Evolutionary conservation across 2,797 vertebrate species (phyloP), one percentile per base, ranked within the genome.

Genomic region (Selene dorsalis): DNA sequence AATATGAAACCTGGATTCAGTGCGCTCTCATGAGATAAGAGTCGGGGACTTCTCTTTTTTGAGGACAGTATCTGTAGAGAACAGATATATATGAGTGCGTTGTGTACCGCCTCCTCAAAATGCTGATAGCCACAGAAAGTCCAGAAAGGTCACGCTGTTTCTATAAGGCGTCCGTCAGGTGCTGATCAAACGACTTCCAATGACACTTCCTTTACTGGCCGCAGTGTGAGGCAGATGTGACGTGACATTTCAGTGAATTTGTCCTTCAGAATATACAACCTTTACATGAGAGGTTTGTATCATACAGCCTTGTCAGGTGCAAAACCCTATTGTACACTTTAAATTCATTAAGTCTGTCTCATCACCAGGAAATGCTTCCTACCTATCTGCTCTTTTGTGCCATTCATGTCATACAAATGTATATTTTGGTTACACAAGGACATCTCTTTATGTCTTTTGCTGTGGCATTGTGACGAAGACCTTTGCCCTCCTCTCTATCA

Each of bases 191-290:
- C 55, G n/a, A 64, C 73, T 66, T 41, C 18, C 71, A 52, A 61
- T 76, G 84, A 85, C 86, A 79, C 79, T 76, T 82, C 57, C 62
- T 71, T 71, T 41, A 85, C 79, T 78, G 74, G 56, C 84, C 69
- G 71, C 17, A 50, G 73, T 8, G 72, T 86, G 77, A 91, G 64
- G 24, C 3, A 61, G 79, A 88, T 79, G 56, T 32, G 65, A 87
- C 0, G 18, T 85, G 90, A 86, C 88, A 88, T 91, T 91, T 90
- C 48, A 69, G 64, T 43, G 53, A 81, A 65, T 78, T 76, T 70
- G 82, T 92, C 88, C 85, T 89, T 85, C 73, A 79, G 71, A 84
- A 73, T 22, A 26, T 56, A 72, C 73, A 71, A 60, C 74, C 30
- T 82, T 69, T 20, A 59, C n/a, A 47, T 26, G 45, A 71, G 57